Conservation (phyloP, 2,797 vertebrate genomes). For the Sebastes cheni region DNA sequence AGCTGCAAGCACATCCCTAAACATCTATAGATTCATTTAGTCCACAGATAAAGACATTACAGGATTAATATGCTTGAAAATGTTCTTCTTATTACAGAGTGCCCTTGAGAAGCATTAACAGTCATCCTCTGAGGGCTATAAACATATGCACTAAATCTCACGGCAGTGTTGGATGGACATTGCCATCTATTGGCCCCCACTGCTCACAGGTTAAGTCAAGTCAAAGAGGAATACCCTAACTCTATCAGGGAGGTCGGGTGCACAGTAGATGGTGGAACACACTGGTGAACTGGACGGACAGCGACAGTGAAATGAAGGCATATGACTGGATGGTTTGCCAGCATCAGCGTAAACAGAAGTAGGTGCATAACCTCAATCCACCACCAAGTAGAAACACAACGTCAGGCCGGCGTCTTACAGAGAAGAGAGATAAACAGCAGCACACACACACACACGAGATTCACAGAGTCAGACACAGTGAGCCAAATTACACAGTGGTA, state of each 20-base stretch:
- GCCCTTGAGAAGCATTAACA: neutral
- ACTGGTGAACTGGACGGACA: fast-evolving
- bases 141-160: no score
- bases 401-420: constrained; percentile 20
- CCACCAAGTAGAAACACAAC: neutral
- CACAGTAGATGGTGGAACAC: neutral
- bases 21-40: neutral
- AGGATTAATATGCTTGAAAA: neutral
- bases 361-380: constrained; percentile 30
- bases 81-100: neutral
- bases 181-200: constrained; percentile 47
- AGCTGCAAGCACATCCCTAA: neutral
- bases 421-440: constrained; percentile 34
- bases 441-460: neutral
- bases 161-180: neutral
- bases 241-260: neutral
- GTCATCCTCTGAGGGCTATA: neutral
- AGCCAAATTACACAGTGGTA: constrained; percentile 9
- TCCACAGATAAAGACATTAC: neutral
- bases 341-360: constrained; percentile 1
- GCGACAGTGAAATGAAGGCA: neutral
- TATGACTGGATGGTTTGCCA: neutral
- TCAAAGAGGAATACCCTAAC: neutral
- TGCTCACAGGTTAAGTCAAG: neutral
- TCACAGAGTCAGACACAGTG: neutral